Evolutionary conservation across 1,140 invertebrate species (phyloP).

Genomic region (Ruditapes philippinarum): DNA sequence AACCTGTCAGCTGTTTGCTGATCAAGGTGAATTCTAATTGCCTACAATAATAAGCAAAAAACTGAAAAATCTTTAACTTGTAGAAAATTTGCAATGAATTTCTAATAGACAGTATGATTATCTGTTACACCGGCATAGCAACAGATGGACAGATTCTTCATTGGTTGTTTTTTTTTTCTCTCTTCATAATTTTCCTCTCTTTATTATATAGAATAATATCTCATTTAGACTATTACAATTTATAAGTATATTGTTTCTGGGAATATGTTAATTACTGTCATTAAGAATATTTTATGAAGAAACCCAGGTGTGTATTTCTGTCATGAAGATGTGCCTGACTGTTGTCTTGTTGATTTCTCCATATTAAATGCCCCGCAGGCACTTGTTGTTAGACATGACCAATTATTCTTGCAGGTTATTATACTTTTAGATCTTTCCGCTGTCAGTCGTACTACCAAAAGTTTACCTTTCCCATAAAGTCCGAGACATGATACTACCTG

Average conservation of each 20-base stretch:
- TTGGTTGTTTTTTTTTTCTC: too few species aligned
- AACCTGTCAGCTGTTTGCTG: too few species aligned
- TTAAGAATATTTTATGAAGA: background rate
- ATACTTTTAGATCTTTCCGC: conserved; percentile 18
- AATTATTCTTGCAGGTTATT: conserved; percentile 40
- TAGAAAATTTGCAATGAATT: too few species aligned
- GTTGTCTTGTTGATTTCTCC: background rate
- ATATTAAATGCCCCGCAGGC: conserved; percentile 23
- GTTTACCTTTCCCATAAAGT: conserved; percentile 40
- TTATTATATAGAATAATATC: too few species aligned
- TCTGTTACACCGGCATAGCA: too few species aligned
- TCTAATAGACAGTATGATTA: too few species aligned
- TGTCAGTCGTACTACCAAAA: conserved; percentile 30
- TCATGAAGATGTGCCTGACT: background rate
- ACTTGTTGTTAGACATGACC: conserved; percentile 38
- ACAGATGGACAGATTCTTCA: too few species aligned
- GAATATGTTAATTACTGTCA: background rate
- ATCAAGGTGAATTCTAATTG: too few species aligned
- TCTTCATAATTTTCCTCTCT: too few species aligned
- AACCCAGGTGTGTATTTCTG: conserved; percentile 8
- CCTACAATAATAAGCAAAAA: too few species aligned
- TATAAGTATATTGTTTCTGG: background rate
- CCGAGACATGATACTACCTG: conserved; percentile 15
- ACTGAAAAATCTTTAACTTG: too few species aligned
- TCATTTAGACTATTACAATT: too few species aligned